Evolutionary conservation across 2,113 vertebrate genomes (phyloP).

Genomic region (Thamnaconus septentrionalis): DNA sequence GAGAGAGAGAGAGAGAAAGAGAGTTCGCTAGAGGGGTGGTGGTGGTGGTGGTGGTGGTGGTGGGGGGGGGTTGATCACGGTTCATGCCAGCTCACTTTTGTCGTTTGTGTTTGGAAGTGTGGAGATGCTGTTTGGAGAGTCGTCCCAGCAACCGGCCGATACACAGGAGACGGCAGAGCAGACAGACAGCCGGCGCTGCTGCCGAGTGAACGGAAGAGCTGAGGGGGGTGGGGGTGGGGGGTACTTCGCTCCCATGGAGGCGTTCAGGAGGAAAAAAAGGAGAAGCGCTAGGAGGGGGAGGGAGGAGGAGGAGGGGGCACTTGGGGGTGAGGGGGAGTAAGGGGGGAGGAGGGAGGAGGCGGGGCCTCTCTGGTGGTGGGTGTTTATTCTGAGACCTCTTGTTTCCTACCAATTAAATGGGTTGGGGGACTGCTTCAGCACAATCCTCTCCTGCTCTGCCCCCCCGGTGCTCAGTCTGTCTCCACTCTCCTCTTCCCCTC

Average conservation of each 20-base stretch:
- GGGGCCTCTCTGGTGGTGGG: conserved; percentile 48
- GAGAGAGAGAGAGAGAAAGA: conserved; percentile 26
- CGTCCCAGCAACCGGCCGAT: conserved; percentile 63
- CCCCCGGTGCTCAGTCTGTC: conserved; percentile 45
- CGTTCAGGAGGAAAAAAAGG: conserved; percentile 30
- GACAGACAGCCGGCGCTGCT: conserved; percentile 50
- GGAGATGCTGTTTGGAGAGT: conserved; percentile 59
- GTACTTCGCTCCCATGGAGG: conserved; percentile 19
- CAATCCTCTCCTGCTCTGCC: conserved; percentile 28
- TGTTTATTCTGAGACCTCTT: conserved; percentile 68
- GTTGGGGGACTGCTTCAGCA: conserved; percentile 48
- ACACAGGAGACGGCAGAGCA: conserved; percentile 46
- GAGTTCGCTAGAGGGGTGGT: conserved; percentile 15
- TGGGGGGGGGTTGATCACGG: no score
- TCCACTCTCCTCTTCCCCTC: conserved; percentile 25
- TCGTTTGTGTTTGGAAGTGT: conserved; percentile 65
- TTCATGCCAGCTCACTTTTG: conserved; percentile 6
- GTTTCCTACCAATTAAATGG: conserved; percentile 67
- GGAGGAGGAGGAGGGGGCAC: conserved; percentile 7
- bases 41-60: background rate
- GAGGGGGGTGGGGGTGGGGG: conserved; percentile 14
- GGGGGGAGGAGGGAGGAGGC: no score
- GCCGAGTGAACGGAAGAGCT: conserved; percentile 54
- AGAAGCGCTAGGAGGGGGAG: conserved; percentile 30
- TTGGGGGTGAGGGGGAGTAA: no score